Evolutionary conservation across 2,888 invertebrate genomes (phyloP), one percentile per base, ranked within the genome.

Genomic region (Tuberolachnus salignus): DNA sequence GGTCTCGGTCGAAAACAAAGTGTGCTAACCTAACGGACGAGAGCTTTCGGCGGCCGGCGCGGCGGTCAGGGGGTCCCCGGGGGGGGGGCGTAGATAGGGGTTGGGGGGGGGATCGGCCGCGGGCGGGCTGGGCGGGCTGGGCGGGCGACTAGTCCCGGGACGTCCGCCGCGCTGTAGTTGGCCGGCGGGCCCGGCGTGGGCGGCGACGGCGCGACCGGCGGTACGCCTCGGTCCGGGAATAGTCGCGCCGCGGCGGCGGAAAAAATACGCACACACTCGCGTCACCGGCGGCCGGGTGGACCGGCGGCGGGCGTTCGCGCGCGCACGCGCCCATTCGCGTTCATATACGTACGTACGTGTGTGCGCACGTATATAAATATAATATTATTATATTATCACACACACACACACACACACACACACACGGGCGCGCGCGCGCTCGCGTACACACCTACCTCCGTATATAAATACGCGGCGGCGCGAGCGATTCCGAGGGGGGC

Each of bases 181-280:
- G 75, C 75, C 75, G 75, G 66, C 75, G 75, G 57, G 66, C 75
- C 10, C 57, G 75, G 55, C 75, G 75, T 75, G 75, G 75, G 75
- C 75, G 75, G 64, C 75, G 66, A 66, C 75, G 75, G 64, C 74
- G 63, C 16, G 42, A 61, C 3, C 23, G 74, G 74, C 74, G 74
- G 42, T 53, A 74, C 74, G 74, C 74, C 74, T 74, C 74, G 74
- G 74, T 63, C 44, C 64, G 72, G 53, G n/a, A n/a, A 69, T 6
- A 9, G 34, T 46, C 49, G 73, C 44, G 51, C 46, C 26, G 51
- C n/a, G n/a, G 61, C 34, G 61, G n/a, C 34, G 64, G 44, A 26
- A 72, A 73, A 73, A 63, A 73, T 23, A 44, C 42, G 55, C 34
- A 42, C 42, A 49, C 19, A n/a, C 10, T 16, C 51, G 14, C 13